Conservation (phyloP, 2,888 invertebrate species). For the Orthosia incerta region DNA sequence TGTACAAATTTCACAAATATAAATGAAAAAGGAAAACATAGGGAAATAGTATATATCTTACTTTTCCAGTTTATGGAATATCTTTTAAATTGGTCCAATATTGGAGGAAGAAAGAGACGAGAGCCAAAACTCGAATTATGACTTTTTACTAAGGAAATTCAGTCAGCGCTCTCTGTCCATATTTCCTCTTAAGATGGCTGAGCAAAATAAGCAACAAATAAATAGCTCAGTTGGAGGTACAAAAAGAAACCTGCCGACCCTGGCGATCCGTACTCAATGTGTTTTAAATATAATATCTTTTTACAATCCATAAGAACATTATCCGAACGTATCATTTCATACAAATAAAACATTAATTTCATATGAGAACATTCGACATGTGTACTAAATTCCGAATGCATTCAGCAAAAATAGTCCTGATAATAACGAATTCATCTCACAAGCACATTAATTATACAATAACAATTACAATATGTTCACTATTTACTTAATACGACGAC, state of each 20-base stretch:
- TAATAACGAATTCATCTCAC: conserved; percentile 2
- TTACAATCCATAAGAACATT: not conserved
- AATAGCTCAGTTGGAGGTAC: not conserved
- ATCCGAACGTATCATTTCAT: not conserved
- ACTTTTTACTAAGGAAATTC: too few relatives aligned
- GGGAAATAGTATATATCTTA: too few relatives aligned
- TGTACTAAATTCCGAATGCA: conserved; percentile 10
- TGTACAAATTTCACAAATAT: too few relatives aligned
- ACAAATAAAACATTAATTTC: conserved; percentile 5
- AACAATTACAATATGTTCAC: conserved; percentile 33
- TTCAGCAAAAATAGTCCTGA: conserved; percentile 3
- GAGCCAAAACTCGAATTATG: too few relatives aligned
- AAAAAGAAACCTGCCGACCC: not conserved
- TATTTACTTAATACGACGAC: conserved; percentile 25
- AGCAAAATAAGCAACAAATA: conserved; percentile 4
- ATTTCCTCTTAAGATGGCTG: too few relatives aligned
- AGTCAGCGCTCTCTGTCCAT: too few relatives aligned
- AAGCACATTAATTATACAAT: conserved; percentile 26
- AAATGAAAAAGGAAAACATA: too few relatives aligned
- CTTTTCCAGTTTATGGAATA: too few relatives aligned
- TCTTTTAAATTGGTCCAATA: too few relatives aligned
- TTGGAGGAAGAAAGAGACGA: too few relatives aligned
- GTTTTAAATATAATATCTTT: not conserved
- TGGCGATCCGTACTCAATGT: not conserved
- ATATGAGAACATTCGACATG: conserved; percentile 1